Conservation (phyloP, 2,888 invertebrate genomes). For the Toxonevra muliebris region DNA sequence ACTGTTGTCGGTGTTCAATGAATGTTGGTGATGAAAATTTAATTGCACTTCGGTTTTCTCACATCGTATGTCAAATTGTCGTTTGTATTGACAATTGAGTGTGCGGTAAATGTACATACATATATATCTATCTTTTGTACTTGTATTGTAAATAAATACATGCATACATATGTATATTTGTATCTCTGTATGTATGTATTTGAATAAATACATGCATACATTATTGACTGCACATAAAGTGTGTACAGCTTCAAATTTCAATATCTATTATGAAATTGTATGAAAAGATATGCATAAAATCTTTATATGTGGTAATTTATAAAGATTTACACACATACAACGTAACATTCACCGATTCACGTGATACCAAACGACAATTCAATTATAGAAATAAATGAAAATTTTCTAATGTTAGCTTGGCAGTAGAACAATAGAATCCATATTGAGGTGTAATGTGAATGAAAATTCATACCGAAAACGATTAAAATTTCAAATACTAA, state of each 20-base stretch:
- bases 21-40: constrained; percentile 17
- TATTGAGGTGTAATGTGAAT: too few species aligned
- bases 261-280: neutral
- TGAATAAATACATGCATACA: neutral
- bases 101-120: neutral
- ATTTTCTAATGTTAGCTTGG: too few species aligned
- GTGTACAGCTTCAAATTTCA: constrained; percentile 10
- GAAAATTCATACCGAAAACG: too few species aligned
- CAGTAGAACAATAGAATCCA: too few species aligned
- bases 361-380: neutral
- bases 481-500: too few species aligned
- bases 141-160: neutral
- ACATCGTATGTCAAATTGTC: constrained; percentile 7
- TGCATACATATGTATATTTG: neutral
- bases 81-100: constrained; percentile 5
- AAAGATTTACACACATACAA: neutral
- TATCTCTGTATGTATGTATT: neutral
- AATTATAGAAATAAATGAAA: neutral
- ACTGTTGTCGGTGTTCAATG: neutral
- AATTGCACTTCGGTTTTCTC: constrained; percentile 12
- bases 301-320: too few species aligned
- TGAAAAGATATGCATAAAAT: too few species aligned
- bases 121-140: neutral
- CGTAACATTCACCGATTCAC: neutral
- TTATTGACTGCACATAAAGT: constrained; percentile 23